These are phyloP conservation scores for Odontocolon sp. DNA, from an alignment of 2,888 invertebrate genomes.

Conservation along the genomic window DNA sequence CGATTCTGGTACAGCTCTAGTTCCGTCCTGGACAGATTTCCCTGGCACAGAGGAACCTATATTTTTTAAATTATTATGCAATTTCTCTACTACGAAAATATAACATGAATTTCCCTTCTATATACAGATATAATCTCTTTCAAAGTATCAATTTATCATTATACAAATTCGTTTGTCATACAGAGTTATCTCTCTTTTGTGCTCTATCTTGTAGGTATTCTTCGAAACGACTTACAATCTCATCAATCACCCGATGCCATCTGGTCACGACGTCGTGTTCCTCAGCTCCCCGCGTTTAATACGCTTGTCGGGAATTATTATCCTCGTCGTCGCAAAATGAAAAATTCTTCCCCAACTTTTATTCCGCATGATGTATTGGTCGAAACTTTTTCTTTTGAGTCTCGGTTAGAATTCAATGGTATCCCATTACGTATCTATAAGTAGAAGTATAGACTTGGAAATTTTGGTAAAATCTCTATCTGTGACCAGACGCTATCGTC, in stretches of 20 bases:
- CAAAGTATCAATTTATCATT: slow-evolving; percentile 30
- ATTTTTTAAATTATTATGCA: slow-evolving; percentile 20
- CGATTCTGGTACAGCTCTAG: slow-evolving; percentile 47
- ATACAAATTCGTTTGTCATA: slow-evolving; percentile 23
- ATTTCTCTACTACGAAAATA: background rate
- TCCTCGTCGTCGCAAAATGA: background rate
- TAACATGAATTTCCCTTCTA: background rate
- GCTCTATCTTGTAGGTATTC: slow-evolving; percentile 23
- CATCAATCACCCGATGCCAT: slow-evolving; percentile 49
- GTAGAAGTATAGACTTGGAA: background rate
- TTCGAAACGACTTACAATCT: slow-evolving; percentile 39
- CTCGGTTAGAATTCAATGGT: background rate
- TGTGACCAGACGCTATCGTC: too few relatives aligned
- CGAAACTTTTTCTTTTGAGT: background rate
- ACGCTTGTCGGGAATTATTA: background rate
- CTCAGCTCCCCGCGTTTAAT: background rate
- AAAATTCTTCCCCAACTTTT: slow-evolving; percentile 10
- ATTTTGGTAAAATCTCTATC: background rate
- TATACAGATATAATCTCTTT: background rate
- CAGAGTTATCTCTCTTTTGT: slow-evolving; percentile 14
- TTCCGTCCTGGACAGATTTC: background rate
- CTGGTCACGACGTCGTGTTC: slow-evolving; percentile 24
- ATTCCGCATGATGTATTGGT: background rate
- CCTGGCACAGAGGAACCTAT: slow-evolving; percentile 14
- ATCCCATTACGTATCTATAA: background rate